Conservation (phyloP, 2,888 invertebrate genomes). For the Xestobium rufovillosum region DNA sequence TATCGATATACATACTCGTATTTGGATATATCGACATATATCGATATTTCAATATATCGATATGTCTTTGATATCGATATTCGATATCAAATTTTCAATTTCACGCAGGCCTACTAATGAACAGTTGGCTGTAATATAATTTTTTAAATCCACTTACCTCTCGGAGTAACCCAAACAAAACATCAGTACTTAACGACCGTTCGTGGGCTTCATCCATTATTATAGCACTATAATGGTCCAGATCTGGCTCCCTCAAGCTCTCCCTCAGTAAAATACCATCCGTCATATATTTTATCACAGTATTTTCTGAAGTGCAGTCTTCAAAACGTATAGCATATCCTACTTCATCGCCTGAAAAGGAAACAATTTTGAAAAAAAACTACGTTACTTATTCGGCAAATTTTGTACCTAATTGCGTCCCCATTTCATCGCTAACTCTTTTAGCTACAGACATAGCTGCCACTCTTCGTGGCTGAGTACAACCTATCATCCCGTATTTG, state of each 20-base stretch:
- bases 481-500: constrained; percentile 88
- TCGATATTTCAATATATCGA: too few relatives aligned
- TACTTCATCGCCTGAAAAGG: constrained; percentile 69
- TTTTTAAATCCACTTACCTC: constrained; percentile 82
- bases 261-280: constrained; percentile 97
- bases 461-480: constrained; percentile 95
- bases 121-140: too few relatives aligned
- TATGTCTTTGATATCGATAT: too few relatives aligned
- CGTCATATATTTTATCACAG: constrained; percentile 98
- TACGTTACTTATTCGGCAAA: too few relatives aligned
- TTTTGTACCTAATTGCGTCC: constrained; percentile 76
- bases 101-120: too few relatives aligned
- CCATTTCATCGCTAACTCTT: constrained; percentile 97
- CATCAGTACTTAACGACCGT: constrained; percentile 94
- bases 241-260: constrained; percentile 89
- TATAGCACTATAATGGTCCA: constrained; percentile 94
- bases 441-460: constrained; percentile 99
- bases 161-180: constrained; percentile 89
- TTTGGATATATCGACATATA: too few relatives aligned
- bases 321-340: constrained; percentile 99
- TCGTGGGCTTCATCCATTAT: constrained; percentile 99
- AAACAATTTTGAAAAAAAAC: neutral
- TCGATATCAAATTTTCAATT: too few relatives aligned
- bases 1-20: too few relatives aligned
- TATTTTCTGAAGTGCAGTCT: constrained; percentile 93